These are phyloP conservation scores for Pollenia amentaria DNA, from an alignment of 2,888 invertebrate genomes.

Conservation along the genomic window DNA sequence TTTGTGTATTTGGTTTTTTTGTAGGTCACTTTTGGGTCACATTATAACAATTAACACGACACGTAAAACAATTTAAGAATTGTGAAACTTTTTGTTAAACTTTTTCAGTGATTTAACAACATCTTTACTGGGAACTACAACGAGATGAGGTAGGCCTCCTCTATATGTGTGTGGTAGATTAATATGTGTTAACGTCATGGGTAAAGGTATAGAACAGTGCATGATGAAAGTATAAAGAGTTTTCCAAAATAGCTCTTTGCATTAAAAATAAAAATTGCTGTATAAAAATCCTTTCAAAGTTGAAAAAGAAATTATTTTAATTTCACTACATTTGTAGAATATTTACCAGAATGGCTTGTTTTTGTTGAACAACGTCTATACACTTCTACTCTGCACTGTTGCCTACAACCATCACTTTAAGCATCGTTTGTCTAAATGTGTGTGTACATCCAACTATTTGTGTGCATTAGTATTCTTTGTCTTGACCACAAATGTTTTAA, in stretches of 20 bases:
- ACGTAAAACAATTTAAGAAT: constrained; percentile 72
- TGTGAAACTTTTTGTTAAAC: constrained; percentile 63
- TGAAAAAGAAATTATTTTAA: neutral
- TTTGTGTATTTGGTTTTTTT: constrained; percentile 29
- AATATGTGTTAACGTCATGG: constrained; percentile 6
- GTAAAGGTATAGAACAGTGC: constrained; percentile 25
- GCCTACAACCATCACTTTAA: constrained; percentile 24
- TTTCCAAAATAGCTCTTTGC: no score
- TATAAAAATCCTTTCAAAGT: neutral
- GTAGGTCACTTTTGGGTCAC: constrained; percentile 72
- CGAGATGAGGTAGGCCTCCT: constrained; percentile 48
- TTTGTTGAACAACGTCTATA: neutral
- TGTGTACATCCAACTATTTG: neutral
- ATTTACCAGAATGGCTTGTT: neutral
- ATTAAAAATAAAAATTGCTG: neutral
- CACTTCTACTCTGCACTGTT: constrained; percentile 11
- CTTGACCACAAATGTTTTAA: constrained; percentile 66
- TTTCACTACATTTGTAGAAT: no score
- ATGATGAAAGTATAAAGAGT: neutral
- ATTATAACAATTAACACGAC: constrained; percentile 70
- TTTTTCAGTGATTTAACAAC: constrained; percentile 56
- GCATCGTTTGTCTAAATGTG: constrained; percentile 30
- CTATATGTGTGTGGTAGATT: constrained; percentile 1
- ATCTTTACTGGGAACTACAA: constrained; percentile 58
- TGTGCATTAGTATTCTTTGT: neutral